Evolutionary conservation across 2,888 invertebrate species (phyloP).

Genomic region (Archips crataeganus): DNA sequence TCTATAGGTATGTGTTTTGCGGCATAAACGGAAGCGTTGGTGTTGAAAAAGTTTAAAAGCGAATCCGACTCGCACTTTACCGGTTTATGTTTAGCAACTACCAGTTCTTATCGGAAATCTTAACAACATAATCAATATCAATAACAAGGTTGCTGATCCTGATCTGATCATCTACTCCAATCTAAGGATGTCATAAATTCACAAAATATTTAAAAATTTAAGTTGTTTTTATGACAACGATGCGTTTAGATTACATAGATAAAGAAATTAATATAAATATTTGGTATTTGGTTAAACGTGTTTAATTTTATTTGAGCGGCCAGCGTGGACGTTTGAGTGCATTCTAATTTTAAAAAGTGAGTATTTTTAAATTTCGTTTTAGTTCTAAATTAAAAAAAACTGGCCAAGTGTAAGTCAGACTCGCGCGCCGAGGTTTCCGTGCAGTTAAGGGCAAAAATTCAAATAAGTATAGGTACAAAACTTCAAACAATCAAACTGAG

Average conservation of each 20-base stretch:
- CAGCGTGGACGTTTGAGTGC: constrained; percentile 12
- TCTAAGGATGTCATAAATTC: constrained; percentile 23
- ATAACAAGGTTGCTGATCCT: background rate
- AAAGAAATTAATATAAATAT: constrained; percentile 26
- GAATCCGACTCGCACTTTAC: too few species aligned
- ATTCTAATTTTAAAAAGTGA: constrained; percentile 8
- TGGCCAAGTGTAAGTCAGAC: background rate
- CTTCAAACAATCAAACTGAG: too few species aligned
- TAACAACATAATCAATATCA: constrained; percentile 21
- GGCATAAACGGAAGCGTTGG: too few species aligned
- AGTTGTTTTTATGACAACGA: background rate
- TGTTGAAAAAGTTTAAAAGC: too few species aligned
- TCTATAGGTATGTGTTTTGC: too few species aligned
- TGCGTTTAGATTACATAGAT: constrained; percentile 25
- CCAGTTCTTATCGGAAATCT: constrained; percentile 25
- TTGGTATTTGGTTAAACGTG: background rate
- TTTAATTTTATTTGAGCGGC: constrained; percentile 21
- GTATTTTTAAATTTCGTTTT: constrained; percentile 1
- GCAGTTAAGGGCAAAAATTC: too few species aligned
- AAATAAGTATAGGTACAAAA: too few species aligned
- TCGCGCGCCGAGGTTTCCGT: too few species aligned
- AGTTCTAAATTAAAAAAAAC: too few species aligned
- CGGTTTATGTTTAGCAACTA: background rate
- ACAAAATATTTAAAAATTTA: constrained; percentile 6
- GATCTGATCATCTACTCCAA: background rate